phyloP scores from a whole-genome alignment of 2,797 vertebrate species.

The Melanotaenia boesemani region DNA sequence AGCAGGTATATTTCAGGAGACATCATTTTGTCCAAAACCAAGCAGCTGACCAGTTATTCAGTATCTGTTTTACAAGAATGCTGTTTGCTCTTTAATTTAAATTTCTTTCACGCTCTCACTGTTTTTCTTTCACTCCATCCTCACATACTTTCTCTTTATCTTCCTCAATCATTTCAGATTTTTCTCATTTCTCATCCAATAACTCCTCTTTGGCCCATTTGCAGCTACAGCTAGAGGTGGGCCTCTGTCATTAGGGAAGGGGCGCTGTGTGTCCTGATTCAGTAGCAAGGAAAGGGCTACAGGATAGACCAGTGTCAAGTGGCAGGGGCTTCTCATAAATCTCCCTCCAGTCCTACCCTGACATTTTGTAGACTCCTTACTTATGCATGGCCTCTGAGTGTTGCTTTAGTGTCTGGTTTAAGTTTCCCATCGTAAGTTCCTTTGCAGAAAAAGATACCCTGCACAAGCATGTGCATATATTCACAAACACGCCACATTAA shows the following conservation, averaged over 20 bases:
- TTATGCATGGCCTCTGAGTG: slow-evolving; percentile 20
- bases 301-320: slow-evolving; percentile 7
- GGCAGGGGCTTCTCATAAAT: slow-evolving; percentile 38
- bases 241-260: slow-evolving; percentile 27
- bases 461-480: background rate
- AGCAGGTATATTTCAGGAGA: slow-evolving; percentile 71
- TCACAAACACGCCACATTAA: background rate
- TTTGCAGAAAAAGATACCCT: background rate
- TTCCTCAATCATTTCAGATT: background rate
- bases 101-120: background rate
- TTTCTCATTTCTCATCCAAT: background rate
- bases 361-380: slow-evolving; percentile 8
- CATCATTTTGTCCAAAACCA: slow-evolving; percentile 32
- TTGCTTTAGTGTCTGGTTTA: slow-evolving; percentile 48
- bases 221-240: slow-evolving; percentile 55
- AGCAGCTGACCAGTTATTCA: slow-evolving; percentile 53
- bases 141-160: background rate
- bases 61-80: slow-evolving; percentile 57
- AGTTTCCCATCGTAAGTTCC: slow-evolving; percentile 3
- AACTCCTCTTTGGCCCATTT: background rate
- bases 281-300: slow-evolving; percentile 31
- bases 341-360: background rate
- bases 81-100: background rate
- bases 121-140: background rate
- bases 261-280: slow-evolving; percentile 25